Base-by-base conservation (phyloP, 1,140 invertebrate genomes). In the Aricia agestis region DNA sequence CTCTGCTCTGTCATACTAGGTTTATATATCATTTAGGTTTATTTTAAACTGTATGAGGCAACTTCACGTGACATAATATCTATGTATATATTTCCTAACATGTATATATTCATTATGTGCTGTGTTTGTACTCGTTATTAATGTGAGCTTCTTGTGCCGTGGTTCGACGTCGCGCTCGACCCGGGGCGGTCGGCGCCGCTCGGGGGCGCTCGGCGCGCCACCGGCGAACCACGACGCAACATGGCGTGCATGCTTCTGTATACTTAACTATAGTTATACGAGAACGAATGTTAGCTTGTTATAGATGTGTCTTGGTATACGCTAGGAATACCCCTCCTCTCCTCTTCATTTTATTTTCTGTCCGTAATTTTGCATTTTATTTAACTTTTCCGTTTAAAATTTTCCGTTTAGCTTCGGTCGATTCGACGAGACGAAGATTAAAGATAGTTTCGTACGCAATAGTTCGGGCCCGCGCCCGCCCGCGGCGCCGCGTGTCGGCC, bases 1-100 rank as follows among this genome's bases (percentile, higher is more conserved):
- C 93, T 93, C 90, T 93, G 91, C 92, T 91, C 88, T 91, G 89
- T 91, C 87, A 93, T 88, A 92, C 82, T 91, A 91, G 89, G 89
- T 88, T 86, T 90, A 89, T 89, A 85, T 91, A 88, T 89, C 84
- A 89, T 88, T 79, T 86, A 86, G 85, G 86, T 85, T 86, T 88
- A 83, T 85, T 87, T 82, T 81, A 80, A 87, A 87, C 84, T 91
- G 86, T 91, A 90, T 89, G 88, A 90, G 87, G 87, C 86, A 84
- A 91, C 88, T 89, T 89, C 83, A 89, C 89, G 89, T 89, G 88
- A 90, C 79, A 86, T 36, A 9, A 9, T 90, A 83, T 90, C 80
- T 91, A 92, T 92, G 83, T 92, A 89, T 89, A 81, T 90, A 90
- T 90, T 82, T 88, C 83, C 82, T 87, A 89, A 89, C 85, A 80